phyloP scores from a whole-genome alignment of 2,113 vertebrate genomes.

The Colistium nudipinnis region DNA sequence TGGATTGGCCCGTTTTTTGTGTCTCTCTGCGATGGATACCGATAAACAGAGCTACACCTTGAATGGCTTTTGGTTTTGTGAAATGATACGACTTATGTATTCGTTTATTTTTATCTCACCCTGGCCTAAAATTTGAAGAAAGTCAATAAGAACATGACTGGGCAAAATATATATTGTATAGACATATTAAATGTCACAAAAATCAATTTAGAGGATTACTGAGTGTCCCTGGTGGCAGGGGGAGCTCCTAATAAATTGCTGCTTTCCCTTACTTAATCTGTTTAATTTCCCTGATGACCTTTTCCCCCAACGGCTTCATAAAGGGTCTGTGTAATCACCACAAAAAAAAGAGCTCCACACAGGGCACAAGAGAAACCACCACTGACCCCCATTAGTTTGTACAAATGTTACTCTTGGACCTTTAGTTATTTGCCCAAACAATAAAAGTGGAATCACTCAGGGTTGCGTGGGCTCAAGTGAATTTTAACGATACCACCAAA shows the following conservation, averaged over 20 bases:
- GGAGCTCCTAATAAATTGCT: constrained; percentile 9
- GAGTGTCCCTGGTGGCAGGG: constrained; percentile 6
- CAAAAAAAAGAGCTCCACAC: not conserved
- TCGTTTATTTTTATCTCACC: not conserved
- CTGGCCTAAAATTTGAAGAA: not conserved
- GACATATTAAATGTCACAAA: too few species aligned
- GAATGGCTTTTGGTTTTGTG: constrained; percentile 1
- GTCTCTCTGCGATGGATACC: not conserved
- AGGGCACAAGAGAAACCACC: not conserved
- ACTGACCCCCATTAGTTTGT: not conserved
- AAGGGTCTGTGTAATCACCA: not conserved
- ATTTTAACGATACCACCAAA: not conserved
- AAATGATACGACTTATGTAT: not conserved
- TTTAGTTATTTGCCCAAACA: not conserved
- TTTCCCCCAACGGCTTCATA: not conserved
- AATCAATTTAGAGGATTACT: constrained; percentile 35
- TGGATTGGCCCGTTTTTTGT: constrained; percentile 3
- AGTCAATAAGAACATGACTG: not conserved
- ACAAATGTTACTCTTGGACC: not conserved
- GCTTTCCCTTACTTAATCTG: not conserved
- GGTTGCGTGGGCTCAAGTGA: not conserved
- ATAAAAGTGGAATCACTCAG: constrained; percentile 6
- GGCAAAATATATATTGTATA: constrained; percentile 11
- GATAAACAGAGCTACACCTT: not conserved
- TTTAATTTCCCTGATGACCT: constrained; percentile 39